Evolutionary conservation across 2,888 invertebrate species (phyloP).

Genomic region (Ditula angustiorana): DNA sequence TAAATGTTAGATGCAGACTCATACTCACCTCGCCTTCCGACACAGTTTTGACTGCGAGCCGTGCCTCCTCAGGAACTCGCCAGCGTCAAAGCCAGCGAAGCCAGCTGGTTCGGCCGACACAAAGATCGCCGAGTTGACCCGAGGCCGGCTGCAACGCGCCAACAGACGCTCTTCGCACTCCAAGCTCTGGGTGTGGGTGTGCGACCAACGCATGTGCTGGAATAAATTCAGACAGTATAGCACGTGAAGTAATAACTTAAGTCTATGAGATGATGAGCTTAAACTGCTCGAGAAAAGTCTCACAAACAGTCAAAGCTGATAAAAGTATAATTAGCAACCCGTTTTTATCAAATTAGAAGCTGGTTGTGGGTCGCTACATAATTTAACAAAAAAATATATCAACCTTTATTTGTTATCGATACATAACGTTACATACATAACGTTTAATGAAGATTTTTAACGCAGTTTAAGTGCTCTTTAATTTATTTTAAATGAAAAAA

Average conservation of each 20-base stretch:
- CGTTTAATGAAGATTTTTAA: no score
- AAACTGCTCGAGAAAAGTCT: no score
- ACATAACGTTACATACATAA: no score
- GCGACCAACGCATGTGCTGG: constrained; percentile 90
- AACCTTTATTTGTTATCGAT: no score
- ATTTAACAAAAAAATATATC: no score
- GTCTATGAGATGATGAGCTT: no score
- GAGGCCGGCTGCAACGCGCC: constrained; percentile 87
- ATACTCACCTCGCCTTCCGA: constrained; percentile 88
- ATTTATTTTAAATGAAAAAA: no score
- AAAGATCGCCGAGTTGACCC: constrained; percentile 95
- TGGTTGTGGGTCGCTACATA: no score
- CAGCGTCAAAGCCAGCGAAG: constrained; percentile 91
- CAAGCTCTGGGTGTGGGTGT: constrained; percentile 88
- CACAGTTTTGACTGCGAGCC: constrained; percentile 92
- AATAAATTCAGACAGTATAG: constrained; percentile 38
- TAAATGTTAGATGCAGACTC: background rate
- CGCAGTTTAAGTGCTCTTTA: no score
- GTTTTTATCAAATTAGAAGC: no score
- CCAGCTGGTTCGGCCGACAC: constrained; percentile 91
- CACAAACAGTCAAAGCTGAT: no score
- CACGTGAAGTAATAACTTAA: background rate
- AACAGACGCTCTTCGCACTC: constrained; percentile 86
- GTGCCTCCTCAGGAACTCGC: constrained; percentile 92
- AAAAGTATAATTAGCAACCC: no score